Base-by-base conservation (phyloP, 2,888 invertebrate species). In the Trichogramma dendrolimi region DNA sequence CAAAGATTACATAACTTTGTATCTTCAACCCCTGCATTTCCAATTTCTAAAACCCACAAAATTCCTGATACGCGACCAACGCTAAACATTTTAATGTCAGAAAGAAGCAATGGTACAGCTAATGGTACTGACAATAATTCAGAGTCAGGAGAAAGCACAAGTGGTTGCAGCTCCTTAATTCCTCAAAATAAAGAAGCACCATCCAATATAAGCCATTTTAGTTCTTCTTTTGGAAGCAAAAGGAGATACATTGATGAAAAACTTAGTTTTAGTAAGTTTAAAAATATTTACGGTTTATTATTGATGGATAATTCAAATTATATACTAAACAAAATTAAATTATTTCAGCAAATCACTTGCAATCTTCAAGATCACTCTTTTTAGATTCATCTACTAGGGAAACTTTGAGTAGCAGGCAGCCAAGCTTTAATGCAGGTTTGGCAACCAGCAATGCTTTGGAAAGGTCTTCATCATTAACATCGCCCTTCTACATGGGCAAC, bases 401-500 rank as follows among this genome's bases (percentile, higher is more conserved):
- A 76, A 81, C 82, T 5, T 69, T 83, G 67, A 82, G 82, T 65
- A 81, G 81, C 60, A 76, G 83, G 66, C 77, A 80, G 62, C 84
- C 84, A 41, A 78, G 81, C 46, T 84, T 83, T 70, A 81, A 82
- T 68, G 79, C 81, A 4, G 81, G 81, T 27, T 72, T 82, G 49
- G 79, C 83, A 69, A 78, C 76, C 62, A 82, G 81, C 44, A 69
- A 80, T 47, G 72, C 79, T 4, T 73, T 80, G 47, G 80, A 81
- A 64, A 79, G 80, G 65, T 79, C 81, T 54, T 73, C 81, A 38
- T 69, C 72, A 1, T 64, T 78, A 8, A 80, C 80, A 54, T 91
- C 91, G 2, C 89, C 91, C 10, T 92, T 91, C 76, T 91, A 92
- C 74, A 83, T 83, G 66, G 91, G 91, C 39, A 83, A 84, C 65